Evolutionary conservation across 2,797 vertebrate genomes (phyloP).

Genomic region (Pseudomugil gertrudae): DNA sequence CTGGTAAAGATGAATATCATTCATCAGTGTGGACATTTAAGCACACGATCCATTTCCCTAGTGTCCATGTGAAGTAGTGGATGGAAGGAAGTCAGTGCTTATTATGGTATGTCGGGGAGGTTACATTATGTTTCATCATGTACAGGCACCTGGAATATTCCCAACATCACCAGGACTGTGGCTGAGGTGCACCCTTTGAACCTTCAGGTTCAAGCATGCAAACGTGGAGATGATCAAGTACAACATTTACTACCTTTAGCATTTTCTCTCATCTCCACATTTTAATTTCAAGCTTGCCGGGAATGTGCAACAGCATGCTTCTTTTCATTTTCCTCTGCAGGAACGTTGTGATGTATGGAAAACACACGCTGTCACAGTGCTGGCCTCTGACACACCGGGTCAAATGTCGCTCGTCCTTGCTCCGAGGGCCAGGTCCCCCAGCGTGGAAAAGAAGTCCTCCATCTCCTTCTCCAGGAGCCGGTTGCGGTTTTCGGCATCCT

Average conservation of each 20-base stretch:
- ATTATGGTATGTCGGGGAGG: conserved; percentile 28
- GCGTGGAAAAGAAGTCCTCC: conserved; percentile 94
- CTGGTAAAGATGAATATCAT: conserved; percentile 14
- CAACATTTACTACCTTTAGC: conserved; percentile 14
- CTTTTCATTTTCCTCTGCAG: conserved; percentile 36
- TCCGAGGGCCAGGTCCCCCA: conserved; percentile 88
- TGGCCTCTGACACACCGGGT: background rate
- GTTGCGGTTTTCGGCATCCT: conserved; percentile 93
- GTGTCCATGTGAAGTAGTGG: conserved; percentile 36
- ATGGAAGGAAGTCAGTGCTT: conserved; percentile 42
- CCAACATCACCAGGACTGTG: conserved; percentile 31
- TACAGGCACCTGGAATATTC: conserved; percentile 34
- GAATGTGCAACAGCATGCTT: conserved; percentile 37
- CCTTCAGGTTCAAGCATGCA: conserved; percentile 49
- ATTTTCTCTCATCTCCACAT: conserved; percentile 4
- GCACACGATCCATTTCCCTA: conserved; percentile 17
- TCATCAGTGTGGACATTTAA: conserved; percentile 18
- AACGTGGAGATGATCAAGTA: conserved; percentile 12
- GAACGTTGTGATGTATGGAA: conserved; percentile 30
- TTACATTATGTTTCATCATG: conserved; percentile 15
- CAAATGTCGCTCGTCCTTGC: conserved; percentile 79
- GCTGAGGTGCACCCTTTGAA: background rate
- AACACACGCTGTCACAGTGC: conserved; percentile 15
- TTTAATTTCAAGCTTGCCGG: conserved; percentile 21
- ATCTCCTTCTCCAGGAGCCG: conserved; percentile 92